These are phyloP conservation scores for Sebastes flavidus DNA, from an alignment of 2,797 vertebrate species.

Conservation along the genomic window DNA sequence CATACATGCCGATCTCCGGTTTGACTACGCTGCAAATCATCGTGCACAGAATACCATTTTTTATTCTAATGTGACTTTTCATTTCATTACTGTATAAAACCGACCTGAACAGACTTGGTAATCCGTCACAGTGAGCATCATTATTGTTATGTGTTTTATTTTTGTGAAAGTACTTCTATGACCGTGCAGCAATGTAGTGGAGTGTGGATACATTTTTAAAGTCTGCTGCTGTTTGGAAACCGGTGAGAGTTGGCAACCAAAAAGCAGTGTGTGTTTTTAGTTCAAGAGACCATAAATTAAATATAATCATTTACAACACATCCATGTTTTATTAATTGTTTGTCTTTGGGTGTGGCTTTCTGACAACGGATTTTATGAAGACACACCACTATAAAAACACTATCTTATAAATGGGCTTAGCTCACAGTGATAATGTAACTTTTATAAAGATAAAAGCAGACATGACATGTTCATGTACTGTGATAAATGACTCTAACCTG, in stretches of 20 bases:
- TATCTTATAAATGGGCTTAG: not conserved
- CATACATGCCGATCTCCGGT: not conserved
- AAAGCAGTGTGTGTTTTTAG: not conserved
- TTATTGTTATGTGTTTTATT: not conserved
- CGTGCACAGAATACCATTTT: not conserved
- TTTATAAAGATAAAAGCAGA: not conserved
- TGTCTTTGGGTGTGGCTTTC: slow-evolving; percentile 13
- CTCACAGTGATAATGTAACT: not conserved
- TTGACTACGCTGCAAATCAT: not conserved
- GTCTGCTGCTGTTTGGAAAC: not conserved
- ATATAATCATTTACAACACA: slow-evolving; percentile 4
- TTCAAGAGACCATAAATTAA: not conserved
- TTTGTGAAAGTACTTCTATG: not conserved
- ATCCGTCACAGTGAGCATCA: not conserved
- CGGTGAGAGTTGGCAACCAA: not conserved
- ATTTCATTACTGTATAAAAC: not conserved
- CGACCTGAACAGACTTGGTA: not conserved
- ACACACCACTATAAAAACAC: not conserved
- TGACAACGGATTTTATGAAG: not conserved
- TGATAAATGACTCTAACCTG: not conserved
- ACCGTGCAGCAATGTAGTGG: not conserved
- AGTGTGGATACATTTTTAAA: not conserved
- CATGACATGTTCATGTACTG: not conserved
- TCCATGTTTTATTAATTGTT: slow-evolving; percentile 21
- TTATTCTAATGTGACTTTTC: not conserved